Evolutionary conservation across 2,113 vertebrate species (phyloP).

Genomic region (Ptilorrhoa leucosticta): DNA sequence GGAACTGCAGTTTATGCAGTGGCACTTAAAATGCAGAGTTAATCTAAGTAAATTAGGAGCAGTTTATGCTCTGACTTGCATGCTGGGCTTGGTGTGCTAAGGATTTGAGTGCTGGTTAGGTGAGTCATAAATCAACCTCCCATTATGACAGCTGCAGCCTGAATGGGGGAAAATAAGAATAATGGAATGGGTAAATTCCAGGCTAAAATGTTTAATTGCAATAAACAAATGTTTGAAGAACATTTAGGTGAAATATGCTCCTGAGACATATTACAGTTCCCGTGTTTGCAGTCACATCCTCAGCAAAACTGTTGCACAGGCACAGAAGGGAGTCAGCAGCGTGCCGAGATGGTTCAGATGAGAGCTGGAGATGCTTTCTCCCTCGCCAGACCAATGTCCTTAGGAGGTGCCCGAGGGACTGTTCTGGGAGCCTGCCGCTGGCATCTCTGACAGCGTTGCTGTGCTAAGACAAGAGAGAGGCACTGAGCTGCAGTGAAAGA

Average conservation of each 20-base stretch:
- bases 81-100: conserved; percentile 17
- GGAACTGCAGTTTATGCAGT: neutral
- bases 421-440: neutral
- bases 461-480: neutral
- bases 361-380: neutral
- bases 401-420: neutral
- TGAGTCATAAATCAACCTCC: conserved; percentile 60
- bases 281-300: neutral
- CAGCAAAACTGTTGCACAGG: neutral
- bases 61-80: conserved; percentile 44
- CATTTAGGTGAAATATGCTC: conserved; percentile 16
- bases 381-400: neutral
- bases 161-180: conserved; percentile 48
- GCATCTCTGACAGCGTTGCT: neutral
- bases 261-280: neutral
- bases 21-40: conserved; percentile 2
- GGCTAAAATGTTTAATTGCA: conserved; percentile 54
- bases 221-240: conserved; percentile 54
- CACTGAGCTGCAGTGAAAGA: neutral
- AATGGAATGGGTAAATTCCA: conserved; percentile 55
- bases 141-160: conserved; percentile 49
- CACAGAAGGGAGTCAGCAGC: neutral
- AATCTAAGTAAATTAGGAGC: conserved; percentile 50
- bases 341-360: neutral
- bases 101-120: conserved; percentile 21